These are phyloP conservation scores for Argyrosomus regius DNA, from an alignment of 2,797 vertebrate species.

Conservation along the genomic window DNA sequence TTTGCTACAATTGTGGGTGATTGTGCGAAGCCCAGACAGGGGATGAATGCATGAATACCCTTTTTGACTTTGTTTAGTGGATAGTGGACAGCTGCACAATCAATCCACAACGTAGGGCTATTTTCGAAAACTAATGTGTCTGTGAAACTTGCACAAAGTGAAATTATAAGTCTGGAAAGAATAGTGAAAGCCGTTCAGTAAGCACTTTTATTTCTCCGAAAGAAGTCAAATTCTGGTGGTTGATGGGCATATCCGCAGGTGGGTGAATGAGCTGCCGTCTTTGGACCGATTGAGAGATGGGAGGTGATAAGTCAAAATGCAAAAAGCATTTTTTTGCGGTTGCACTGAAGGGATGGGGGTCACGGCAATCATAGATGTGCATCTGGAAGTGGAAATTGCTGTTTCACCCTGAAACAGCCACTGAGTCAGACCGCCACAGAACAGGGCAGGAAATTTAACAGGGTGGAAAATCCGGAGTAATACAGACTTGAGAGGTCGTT, in stretches of 20 bases:
- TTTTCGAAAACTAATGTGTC: background rate
- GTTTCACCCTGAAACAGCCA: conserved; percentile 58
- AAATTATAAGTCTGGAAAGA: conserved; percentile 19
- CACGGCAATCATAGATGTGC: conserved; percentile 56
- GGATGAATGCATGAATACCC: too few species aligned
- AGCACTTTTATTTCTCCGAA: background rate
- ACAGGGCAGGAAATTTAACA: conserved; percentile 34
- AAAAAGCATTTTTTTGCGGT: conserved; percentile 34
- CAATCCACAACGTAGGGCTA: background rate
- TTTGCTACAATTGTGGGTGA: too few species aligned
- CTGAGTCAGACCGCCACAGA: conserved; percentile 27
- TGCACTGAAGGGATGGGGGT: conserved; percentile 37
- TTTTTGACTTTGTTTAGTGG: too few species aligned
- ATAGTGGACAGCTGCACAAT: background rate
- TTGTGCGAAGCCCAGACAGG: too few species aligned
- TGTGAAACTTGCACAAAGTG: conserved; percentile 2
- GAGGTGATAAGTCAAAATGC: conserved; percentile 55
- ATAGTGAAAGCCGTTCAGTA: background rate
- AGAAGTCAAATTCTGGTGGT: conserved; percentile 8
- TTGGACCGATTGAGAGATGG: conserved; percentile 29
- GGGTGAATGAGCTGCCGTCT: conserved; percentile 43
- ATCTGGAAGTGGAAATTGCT: conserved; percentile 65
- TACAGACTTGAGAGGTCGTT: conserved; percentile 4
- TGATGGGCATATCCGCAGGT: conserved; percentile 8
- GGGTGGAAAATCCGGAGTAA: conserved; percentile 20